Base-by-base conservation (phyloP, 2,113 vertebrate genomes). In the Myiopsitta monachus region DNA sequence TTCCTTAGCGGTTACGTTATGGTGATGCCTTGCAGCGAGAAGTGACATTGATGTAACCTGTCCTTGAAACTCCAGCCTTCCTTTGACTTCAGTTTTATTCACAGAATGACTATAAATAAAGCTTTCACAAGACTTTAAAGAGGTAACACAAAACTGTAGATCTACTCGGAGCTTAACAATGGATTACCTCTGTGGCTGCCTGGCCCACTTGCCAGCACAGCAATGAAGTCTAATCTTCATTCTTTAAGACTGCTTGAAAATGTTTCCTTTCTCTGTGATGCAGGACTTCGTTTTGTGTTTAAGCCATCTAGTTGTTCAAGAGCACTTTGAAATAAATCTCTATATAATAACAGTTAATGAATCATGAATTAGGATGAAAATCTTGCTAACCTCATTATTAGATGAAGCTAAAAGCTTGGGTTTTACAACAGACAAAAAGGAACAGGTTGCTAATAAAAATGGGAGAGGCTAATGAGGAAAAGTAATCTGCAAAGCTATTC, bases 31-130 rank as follows among this genome's bases (percentile, higher is more conserved):
- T 59, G 22, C 36, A 73, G 36, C 1, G 2, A 66, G 33, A 84
- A 83, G 14, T 19, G 74, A 44, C 63, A 23, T 83, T 88, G 84
- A 31, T 55, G 52, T 81, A 73, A 26, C 72, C 78, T 92, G 43
- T 85, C 89, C 90, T 97, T 96, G 89, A 94, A 96, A 88, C 26
- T 79, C 8, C 88, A 94, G 64, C 59, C 72, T 97, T 92, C 54
- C 75, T 96, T 92, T 72, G 75, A 76, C 66, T 96, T 87, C 59
- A 57, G 10, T 92, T 95, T 92, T 94, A 91, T 90, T 87, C 78
- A 69, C n/a, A 63, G 92, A 63, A 87, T 46, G 46, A 52, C 83
- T 91, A 18, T 83, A 95, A 97, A 94, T 95, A 82, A 94, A 91
- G 73, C 64, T 14, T 73, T 79, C 61, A 79, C 6, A 77, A 92